Percentiles rank a stretch among this genome's conserved stretches.
phyloP scores from a whole-genome alignment of 2,797 vertebrate species.

The Gambelia wislizenii region DNA sequence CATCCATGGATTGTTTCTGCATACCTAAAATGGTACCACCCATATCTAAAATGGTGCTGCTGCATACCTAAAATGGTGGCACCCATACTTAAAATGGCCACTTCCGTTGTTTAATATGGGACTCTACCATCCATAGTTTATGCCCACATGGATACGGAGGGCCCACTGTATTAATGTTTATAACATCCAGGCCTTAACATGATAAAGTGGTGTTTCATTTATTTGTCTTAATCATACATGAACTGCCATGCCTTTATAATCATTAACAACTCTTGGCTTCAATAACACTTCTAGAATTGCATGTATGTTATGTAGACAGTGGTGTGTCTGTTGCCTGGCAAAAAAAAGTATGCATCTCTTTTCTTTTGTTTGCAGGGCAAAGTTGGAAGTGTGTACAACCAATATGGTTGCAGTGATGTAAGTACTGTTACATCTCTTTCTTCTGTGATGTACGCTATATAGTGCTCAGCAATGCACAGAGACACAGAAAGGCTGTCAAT shows the following conservation, averaged over 20 bases:
- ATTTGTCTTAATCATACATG: neutral
- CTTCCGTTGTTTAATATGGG: too few relatives aligned
- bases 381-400: slow-evolving; percentile 3
- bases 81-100: too few relatives aligned
- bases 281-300: neutral
- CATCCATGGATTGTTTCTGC: too few relatives aligned
- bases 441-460: neutral
- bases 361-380: neutral
- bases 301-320: neutral
- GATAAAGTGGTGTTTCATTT: neutral
- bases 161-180: neutral
- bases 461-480: neutral
- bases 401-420: slow-evolving; percentile 33
- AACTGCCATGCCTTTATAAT: neutral
- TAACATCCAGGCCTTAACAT: neutral
- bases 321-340: neutral
- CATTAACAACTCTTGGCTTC: neutral
- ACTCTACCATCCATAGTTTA: too few relatives aligned
- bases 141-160: too few relatives aligned
- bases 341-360: neutral
- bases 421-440: slow-evolving; percentile 1
- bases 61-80: too few relatives aligned
- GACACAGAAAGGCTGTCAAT: neutral
- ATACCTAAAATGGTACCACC: too few relatives aligned
- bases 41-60: too few relatives aligned